Evolutionary conservation across 2,113 vertebrate species (phyloP).

Genomic region (Thalassoma bifasciatum): DNA sequence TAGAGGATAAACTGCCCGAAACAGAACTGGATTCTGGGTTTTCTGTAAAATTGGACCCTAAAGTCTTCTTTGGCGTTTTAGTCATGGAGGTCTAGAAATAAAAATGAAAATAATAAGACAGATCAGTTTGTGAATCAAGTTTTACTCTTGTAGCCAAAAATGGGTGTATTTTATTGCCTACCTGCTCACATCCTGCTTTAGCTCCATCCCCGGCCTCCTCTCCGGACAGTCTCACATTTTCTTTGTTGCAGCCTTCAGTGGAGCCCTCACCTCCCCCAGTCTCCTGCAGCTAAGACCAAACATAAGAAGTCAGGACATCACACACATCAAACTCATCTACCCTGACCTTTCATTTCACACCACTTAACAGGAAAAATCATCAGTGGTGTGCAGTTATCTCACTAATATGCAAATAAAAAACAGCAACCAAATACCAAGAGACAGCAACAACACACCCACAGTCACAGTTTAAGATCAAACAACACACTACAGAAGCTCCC

Average conservation of each 20-base stretch:
- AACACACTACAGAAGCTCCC: no score
- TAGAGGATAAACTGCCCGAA: neutral
- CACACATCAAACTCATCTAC: neutral
- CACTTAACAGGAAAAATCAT: no score
- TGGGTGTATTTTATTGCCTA: neutral
- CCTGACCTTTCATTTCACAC: neutral
- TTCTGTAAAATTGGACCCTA: conserved; percentile 6
- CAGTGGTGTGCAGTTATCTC: no score
- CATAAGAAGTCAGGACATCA: neutral
- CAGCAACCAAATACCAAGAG: no score
- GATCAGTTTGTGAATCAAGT: neutral
- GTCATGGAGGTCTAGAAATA: conserved; percentile 18
- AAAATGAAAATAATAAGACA: neutral
- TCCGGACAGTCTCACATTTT: conserved; percentile 42
- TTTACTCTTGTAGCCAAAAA: no score
- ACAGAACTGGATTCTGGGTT: conserved; percentile 8
- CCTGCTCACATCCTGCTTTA: conserved; percentile 16
- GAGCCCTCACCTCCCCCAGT: conserved; percentile 8
- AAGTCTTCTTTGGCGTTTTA: neutral
- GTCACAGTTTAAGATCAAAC: no score
- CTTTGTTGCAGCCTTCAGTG: conserved; percentile 2
- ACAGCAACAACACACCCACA: no score
- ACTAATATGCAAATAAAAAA: neutral
- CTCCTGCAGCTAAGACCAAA: conserved; percentile 56
- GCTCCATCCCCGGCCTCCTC: conserved; percentile 61